phyloP scores from a whole-genome alignment of 2,888 invertebrate genomes.

The Rhodophaea formosa region DNA sequence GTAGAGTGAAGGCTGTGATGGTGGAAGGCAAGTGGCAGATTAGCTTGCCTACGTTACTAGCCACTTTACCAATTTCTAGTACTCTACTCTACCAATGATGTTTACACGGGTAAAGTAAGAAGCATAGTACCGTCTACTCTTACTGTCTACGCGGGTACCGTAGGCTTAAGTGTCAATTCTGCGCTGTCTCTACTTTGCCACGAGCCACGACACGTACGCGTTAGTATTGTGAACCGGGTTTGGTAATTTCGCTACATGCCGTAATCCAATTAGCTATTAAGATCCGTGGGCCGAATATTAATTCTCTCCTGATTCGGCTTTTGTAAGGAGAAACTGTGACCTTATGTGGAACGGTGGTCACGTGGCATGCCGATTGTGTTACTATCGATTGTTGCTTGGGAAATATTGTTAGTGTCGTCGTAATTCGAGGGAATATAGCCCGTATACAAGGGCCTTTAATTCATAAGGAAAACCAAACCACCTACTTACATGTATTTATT shows the following conservation, averaged over 20 bases:
- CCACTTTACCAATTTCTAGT: too few relatives aligned
- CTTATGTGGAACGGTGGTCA: slow-evolving; percentile 51
- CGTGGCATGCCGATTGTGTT: slow-evolving; percentile 37
- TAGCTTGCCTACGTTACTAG: too few relatives aligned
- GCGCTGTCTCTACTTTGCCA: neutral
- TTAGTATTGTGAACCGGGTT: slow-evolving; percentile 70
- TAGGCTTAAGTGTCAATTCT: neutral
- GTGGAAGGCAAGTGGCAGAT: too few relatives aligned
- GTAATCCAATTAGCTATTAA: slow-evolving; percentile 81
- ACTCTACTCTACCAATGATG: too few relatives aligned
- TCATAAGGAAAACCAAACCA: neutral
- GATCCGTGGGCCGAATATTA: slow-evolving; percentile 79
- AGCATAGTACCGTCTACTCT: too few relatives aligned
- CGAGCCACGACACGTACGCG: slow-evolving; percentile 24
- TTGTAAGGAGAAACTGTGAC: slow-evolving; percentile 62
- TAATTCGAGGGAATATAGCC: neutral
- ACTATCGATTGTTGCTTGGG: slow-evolving; percentile 37
- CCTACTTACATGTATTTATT: too few relatives aligned
- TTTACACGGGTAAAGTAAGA: too few relatives aligned
- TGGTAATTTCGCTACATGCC: slow-evolving; percentile 78
- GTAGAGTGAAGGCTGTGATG: too few relatives aligned
- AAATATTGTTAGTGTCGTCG: neutral
- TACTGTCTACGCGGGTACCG: too few relatives aligned
- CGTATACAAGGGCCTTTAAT: neutral
- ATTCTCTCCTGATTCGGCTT: slow-evolving; percentile 62